These are phyloP conservation scores for Calidris pugnax DNA, from an alignment of 2,113 vertebrate genomes.

Conservation along the genomic window DNA sequence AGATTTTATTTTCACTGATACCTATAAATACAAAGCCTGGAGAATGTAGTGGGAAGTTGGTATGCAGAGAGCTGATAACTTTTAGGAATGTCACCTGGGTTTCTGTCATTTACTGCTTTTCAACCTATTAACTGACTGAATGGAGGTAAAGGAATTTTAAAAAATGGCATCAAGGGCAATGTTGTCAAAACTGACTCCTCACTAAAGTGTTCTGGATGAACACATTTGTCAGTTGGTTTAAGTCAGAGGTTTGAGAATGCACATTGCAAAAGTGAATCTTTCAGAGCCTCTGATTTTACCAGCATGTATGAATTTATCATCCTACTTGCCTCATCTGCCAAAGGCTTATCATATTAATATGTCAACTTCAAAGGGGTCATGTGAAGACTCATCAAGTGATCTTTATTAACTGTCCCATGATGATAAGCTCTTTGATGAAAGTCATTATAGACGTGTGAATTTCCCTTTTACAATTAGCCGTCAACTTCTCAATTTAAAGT, in stretches of 20 bases:
- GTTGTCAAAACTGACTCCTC: not conserved
- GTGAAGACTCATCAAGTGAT: not conserved
- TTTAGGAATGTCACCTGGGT: not conserved
- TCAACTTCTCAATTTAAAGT: not conserved
- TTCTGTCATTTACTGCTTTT: not conserved
- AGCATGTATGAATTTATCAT: not conserved
- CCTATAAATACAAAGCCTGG: not conserved
- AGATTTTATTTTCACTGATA: not conserved
- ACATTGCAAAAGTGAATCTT: not conserved
- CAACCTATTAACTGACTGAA: not conserved
- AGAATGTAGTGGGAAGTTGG: not conserved
- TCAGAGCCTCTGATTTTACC: not conserved
- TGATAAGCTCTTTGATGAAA: not conserved
- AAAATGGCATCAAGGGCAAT: not conserved
- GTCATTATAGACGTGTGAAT: not conserved
- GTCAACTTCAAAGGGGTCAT: not conserved
- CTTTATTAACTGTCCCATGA: not conserved
- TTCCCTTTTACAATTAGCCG: not conserved
- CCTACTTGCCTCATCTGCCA: not conserved
- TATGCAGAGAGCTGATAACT: not conserved
- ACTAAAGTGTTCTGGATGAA: not conserved
- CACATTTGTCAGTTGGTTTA: not conserved
- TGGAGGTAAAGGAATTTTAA: not conserved
- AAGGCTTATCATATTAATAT: not conserved
- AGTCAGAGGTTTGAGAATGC: not conserved